Evolutionary conservation across 2,797 vertebrate species (phyloP), one percentile per base, ranked within the genome.

Genomic region (Myotis planiceps): DNA sequence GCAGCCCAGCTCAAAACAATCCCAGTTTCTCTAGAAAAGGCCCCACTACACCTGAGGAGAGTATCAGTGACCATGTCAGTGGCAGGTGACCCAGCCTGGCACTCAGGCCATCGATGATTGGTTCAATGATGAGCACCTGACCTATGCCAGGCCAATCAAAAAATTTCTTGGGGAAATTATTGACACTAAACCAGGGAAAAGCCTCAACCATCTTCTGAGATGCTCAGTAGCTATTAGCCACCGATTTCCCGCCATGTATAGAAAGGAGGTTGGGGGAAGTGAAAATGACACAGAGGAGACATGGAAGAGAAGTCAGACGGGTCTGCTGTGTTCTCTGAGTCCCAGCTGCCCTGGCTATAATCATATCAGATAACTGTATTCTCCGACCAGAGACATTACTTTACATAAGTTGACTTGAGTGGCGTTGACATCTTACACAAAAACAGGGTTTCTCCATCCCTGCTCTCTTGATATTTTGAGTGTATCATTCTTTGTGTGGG

Each of bases 241-340:
- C 25, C 2, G 27, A 19, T 29, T 76, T 32, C 25, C 12, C 3
- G 1, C 37, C 39, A 25, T 0, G 15, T 37, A 9, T 13, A 68
- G 71, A 83, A 93, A 49, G 23, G 2, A 15, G 25, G 8, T 25
- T 32, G 66, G 25, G 45, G 32, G 18, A 63, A 13, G 42, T 34
- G 0, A 60, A 66, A 45, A 13, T 34, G 21, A 63, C 6, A 19
- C 12, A 27, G 74, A 58, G 37, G 34, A 66, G 32, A 51, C 0
- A 19, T 0, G 13, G 39, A 21, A 45, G 29, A 27, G 37, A 19
- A 51, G 4, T 25, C 39, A 39, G 2, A 10, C 0, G 5, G 74
- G n/a, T 55, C n/a, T 66, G 69, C 7, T 5, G 10, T 21, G 7
- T 23, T 34, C 49, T 23, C 58, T 2, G 29, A 81, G 47, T 55